Conservation (phyloP, 64 coral and sea anemone genomes). For the Montipora cactus region DNA sequence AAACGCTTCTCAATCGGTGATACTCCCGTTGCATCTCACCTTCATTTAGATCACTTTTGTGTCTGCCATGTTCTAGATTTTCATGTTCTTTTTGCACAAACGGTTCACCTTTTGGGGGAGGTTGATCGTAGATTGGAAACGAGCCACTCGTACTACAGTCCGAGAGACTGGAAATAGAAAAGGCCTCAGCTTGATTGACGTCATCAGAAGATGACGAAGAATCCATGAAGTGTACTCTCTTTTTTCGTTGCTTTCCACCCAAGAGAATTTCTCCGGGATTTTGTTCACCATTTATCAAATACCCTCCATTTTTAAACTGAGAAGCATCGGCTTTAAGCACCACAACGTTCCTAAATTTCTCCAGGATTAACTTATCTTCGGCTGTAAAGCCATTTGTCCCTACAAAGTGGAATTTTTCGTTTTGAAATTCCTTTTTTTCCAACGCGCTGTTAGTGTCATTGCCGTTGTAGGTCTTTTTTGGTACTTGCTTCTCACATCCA, state of each 20-base stretch:
- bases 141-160: constrained; percentile 41
- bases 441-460: not conserved
- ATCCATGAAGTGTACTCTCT: constrained; percentile 42
- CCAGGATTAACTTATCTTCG: constrained; percentile 15
- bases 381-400: constrained; percentile 5
- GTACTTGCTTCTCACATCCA: not conserved
- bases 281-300: constrained; percentile 1
- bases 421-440: not conserved
- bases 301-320: constrained; percentile 44
- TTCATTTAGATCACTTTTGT: constrained; percentile 30
- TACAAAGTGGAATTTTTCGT: not conserved
- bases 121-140: constrained; percentile 1
- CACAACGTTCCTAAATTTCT: constrained; percentile 26
- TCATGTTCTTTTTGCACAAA: not conserved
- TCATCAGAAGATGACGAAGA: constrained; percentile 41
- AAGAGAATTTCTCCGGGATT: constrained; percentile 16
- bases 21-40: constrained; percentile 69
- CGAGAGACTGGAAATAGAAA: constrained; percentile 45
- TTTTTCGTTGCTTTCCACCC: constrained; percentile 15
- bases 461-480: not conserved
- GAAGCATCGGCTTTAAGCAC: constrained; percentile 27
- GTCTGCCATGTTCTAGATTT: not conserved
- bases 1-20: constrained; percentile 66
- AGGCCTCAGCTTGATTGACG: constrained; percentile 23
- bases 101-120: not conserved